A percentile compares a stretch with the other conserved stretches of the same genome.
phyloP scores from a whole-genome alignment of 1,140 invertebrate genomes.

The Scaptodrosophila lebanonensis region DNA sequence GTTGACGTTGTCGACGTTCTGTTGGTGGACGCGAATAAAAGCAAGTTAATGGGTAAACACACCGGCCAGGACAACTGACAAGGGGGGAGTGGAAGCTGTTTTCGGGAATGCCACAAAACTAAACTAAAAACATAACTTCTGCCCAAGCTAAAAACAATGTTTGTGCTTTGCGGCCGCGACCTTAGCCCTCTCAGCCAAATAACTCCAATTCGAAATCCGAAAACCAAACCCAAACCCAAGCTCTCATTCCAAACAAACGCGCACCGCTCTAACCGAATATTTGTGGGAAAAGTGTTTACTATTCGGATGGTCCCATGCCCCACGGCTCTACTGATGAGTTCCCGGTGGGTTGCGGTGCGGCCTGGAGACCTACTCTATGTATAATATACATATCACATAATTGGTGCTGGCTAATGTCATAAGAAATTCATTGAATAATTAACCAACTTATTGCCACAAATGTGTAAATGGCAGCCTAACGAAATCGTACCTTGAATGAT shows the following conservation, averaged over 20 bases:
- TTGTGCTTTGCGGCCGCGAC: conserved; percentile 47
- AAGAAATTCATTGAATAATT: too few relatives aligned
- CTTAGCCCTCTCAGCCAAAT: too few relatives aligned
- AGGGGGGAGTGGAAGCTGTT: not conserved
- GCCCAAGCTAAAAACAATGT: conserved; percentile 61
- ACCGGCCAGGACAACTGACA: not conserved
- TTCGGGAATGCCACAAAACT: conserved; percentile 44
- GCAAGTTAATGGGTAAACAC: conserved; percentile 68
- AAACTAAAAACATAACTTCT: conserved; percentile 44
- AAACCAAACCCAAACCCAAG: too few relatives aligned
- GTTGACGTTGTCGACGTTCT: too few relatives aligned
- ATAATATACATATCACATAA: too few relatives aligned
- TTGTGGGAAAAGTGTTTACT: conserved; percentile 54
- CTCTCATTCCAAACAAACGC: too few relatives aligned
- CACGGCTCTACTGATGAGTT: not conserved
- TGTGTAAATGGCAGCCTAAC: too few relatives aligned
- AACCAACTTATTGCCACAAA: too few relatives aligned
- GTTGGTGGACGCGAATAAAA: too few relatives aligned
- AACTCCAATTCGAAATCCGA: too few relatives aligned
- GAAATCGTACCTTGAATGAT: too few relatives aligned
- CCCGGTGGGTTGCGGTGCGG: conserved; percentile 10
- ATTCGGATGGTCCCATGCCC: conserved; percentile 19
- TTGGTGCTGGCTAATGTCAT: too few relatives aligned
- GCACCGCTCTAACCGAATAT: conserved; percentile 44
- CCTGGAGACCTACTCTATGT: conserved; percentile 27